These are phyloP conservation scores for Torymus aiolomorphi DNA, from an alignment of 2,888 invertebrate species.

Conservation along the genomic window DNA sequence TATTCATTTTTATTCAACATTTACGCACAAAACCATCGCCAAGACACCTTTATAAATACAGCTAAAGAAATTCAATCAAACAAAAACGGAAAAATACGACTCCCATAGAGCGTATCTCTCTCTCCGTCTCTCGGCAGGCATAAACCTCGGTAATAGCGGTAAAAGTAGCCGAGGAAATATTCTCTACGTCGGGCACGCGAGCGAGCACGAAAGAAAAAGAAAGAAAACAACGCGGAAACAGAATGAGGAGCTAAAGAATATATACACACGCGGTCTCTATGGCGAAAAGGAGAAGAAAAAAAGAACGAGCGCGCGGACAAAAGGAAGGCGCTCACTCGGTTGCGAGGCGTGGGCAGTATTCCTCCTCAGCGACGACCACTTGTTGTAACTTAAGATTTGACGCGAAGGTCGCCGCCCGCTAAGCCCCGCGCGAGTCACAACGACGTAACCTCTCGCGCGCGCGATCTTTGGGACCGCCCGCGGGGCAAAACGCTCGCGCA, in stretches of 20 bases:
- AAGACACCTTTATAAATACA: no score
- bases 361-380: slow-evolving; percentile 62
- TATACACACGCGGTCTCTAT: no score
- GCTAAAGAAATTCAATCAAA: no score
- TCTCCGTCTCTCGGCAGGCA: no score
- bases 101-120: slow-evolving; percentile 1
- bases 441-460: slow-evolving; percentile 21
- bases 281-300: slow-evolving; percentile 18
- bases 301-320: slow-evolving; percentile 45
- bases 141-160: slow-evolving; percentile 10
- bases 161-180: slow-evolving; percentile 5
- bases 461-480: slow-evolving; percentile 15
- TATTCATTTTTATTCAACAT: no score
- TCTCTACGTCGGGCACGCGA: neutral
- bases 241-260: no score
- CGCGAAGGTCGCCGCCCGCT: slow-evolving; percentile 63
- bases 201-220: slow-evolving; percentile 32
- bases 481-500: neutral
- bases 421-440: slow-evolving; percentile 22
- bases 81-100: no score
- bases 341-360: slow-evolving; percentile 53
- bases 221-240: slow-evolving; percentile 57
- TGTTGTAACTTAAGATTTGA: slow-evolving; percentile 69
- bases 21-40: no score
- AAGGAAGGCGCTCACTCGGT: slow-evolving; percentile 1